These are phyloP conservation scores for Halcyon badia DNA, from an alignment of 2,797 vertebrate species.

Conservation along the genomic window DNA sequence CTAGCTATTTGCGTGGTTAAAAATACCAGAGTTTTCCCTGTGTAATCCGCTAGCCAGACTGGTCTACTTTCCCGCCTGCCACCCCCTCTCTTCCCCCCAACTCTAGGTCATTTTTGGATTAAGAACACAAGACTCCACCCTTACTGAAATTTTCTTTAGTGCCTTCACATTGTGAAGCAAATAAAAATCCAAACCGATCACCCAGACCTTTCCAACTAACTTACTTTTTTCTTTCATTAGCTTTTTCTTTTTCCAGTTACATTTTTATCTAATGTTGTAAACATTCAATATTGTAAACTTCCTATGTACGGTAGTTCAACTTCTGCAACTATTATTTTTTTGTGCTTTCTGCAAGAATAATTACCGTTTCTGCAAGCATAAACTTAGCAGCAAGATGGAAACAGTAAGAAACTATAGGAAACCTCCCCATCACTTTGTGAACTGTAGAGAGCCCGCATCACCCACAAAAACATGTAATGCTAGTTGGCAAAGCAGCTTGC, in stretches of 20 bases:
- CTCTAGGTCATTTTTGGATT: constrained; percentile 53
- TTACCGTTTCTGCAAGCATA: background rate
- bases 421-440: background rate
- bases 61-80: background rate
- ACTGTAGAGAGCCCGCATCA: background rate
- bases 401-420: background rate
- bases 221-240: background rate
- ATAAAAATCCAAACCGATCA: background rate
- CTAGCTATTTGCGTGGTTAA: constrained; percentile 78
- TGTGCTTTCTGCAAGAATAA: background rate
- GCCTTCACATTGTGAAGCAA: background rate
- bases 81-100: background rate
- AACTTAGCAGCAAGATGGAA: background rate
- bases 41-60: constrained; percentile 51
- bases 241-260: background rate
- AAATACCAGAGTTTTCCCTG: constrained; percentile 78
- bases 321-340: background rate
- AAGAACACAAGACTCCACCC: background rate
- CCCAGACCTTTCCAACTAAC: background rate
- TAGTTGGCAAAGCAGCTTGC: background rate
- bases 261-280: background rate
- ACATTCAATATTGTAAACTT: background rate
- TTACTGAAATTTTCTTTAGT: background rate
- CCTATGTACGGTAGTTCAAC: background rate
- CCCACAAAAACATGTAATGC: rapidly evolving